Conservation (phyloP, 2,113 vertebrate species). For the Myotis yumanensis region DNA sequence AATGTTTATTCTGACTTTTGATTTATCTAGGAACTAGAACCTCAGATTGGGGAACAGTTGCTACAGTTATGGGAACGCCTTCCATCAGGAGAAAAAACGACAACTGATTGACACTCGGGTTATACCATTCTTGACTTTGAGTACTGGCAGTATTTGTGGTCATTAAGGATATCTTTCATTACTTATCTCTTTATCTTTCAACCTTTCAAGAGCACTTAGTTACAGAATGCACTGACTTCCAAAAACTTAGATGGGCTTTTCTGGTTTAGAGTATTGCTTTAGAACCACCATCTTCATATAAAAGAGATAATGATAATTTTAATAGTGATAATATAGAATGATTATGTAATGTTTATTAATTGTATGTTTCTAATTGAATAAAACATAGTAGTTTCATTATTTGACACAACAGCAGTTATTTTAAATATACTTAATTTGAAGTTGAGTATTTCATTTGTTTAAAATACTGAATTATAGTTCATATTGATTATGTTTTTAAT, state of each 20-base stretch:
- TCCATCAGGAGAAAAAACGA: constrained; percentile 76
- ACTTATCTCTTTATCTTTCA: constrained; percentile 3
- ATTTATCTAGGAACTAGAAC: constrained; percentile 90
- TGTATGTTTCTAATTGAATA: constrained; percentile 64
- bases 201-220: constrained; percentile 46
- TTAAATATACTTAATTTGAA: constrained; percentile 60
- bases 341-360: constrained; percentile 45
- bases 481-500: constrained; percentile 58
- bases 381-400: constrained; percentile 51
- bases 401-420: constrained; percentile 53
- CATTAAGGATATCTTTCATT: constrained; percentile 14
- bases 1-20: constrained; percentile 47
- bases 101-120: constrained; percentile 74
- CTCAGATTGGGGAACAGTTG: constrained; percentile 90
- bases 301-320: constrained; percentile 45
- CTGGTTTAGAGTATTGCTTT: constrained; percentile 45
- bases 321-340: constrained; percentile 54
- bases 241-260: constrained; percentile 45
- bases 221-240: constrained; percentile 51
- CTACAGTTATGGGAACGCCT: constrained; percentile 90
- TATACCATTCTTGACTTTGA: constrained; percentile 30
- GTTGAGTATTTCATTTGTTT: constrained; percentile 64
- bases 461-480: constrained; percentile 16
- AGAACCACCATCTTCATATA: constrained; percentile 46
- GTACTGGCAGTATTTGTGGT: constrained; percentile 48